phyloP scores from a whole-genome alignment of 2,797 vertebrate species.

The Anguilla obscura region DNA sequence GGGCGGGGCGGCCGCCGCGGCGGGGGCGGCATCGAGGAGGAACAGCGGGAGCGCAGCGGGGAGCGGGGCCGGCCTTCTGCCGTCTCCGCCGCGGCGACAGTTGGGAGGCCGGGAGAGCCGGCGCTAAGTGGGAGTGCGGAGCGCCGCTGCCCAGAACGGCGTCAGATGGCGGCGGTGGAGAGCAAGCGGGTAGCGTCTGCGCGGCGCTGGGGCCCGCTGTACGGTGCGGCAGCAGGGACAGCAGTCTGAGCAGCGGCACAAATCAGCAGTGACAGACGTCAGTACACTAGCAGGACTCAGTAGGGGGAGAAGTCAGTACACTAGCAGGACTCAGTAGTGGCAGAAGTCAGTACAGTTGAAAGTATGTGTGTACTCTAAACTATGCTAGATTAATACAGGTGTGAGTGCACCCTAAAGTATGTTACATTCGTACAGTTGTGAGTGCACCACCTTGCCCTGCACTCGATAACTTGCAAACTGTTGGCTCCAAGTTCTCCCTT shows the following conservation, averaged over 20 bases:
- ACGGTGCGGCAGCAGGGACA: neutral
- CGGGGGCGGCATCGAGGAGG: neutral
- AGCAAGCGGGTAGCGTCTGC: neutral
- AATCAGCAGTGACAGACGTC: neutral
- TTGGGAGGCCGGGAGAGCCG: neutral
- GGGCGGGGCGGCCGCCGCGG: neutral
- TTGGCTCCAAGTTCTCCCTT: neutral
- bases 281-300: neutral
- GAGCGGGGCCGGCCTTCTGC: neutral
- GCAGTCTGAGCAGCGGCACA: neutral
- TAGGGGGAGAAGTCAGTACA: neutral
- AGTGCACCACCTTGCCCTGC: neutral
- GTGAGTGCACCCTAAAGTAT: neutral
- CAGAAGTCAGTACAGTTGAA: neutral
- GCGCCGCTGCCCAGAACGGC: neutral
- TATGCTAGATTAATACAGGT: neutral
- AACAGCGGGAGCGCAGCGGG: conserved; percentile 13
- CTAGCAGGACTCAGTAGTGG: neutral
- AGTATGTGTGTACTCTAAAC: neutral
- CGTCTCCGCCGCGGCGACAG: neutral
- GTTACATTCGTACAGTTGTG: neutral
- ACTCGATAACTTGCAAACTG: neutral
- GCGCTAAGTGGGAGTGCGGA: neutral
- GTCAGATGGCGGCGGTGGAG: neutral
- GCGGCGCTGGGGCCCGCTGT: neutral